phyloP scores from a whole-genome alignment of 2,888 invertebrate species.

The Sphinx pinastri region DNA sequence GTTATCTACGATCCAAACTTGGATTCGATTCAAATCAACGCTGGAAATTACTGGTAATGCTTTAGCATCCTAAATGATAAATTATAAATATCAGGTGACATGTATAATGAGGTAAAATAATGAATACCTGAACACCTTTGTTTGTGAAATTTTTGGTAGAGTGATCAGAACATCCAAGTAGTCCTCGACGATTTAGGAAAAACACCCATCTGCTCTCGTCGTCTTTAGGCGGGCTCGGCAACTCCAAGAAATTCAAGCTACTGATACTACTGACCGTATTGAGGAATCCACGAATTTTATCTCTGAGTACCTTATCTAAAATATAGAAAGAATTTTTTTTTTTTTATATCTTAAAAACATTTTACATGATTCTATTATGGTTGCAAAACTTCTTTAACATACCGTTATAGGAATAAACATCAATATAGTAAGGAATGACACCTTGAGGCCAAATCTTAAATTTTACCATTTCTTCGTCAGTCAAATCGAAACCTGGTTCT shows the following conservation, averaged over 20 bases:
- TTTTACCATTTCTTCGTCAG: constrained; percentile 52
- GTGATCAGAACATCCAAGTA: constrained; percentile 59
- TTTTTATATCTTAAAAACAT: neutral
- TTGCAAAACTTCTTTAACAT: constrained; percentile 31
- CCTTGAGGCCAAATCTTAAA: constrained; percentile 69
- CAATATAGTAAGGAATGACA: constrained; percentile 67
- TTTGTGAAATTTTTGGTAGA: constrained; percentile 53
- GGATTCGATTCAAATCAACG: too few species aligned
- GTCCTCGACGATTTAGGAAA: constrained; percentile 62
- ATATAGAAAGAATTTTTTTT: neutral
- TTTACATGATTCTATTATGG: too few species aligned
- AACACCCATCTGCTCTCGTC: constrained; percentile 60
- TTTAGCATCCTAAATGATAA: too few species aligned
- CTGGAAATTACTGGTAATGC: too few species aligned
- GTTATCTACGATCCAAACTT: too few species aligned
- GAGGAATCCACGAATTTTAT: constrained; percentile 59
- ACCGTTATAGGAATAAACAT: constrained; percentile 65
- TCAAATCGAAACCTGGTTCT: constrained; percentile 56
- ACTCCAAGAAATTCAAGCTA: constrained; percentile 58
- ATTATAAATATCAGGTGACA: too few species aligned
- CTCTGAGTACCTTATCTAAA: constrained; percentile 66
- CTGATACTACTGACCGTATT: constrained; percentile 50
- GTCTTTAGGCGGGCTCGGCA: constrained; percentile 55
- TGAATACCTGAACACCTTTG: constrained; percentile 63
- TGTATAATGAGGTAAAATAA: too few species aligned